These are phyloP conservation scores for Cryptophagus acutangulus DNA, from an alignment of 2,888 invertebrate genomes.

Conservation along the genomic window DNA sequence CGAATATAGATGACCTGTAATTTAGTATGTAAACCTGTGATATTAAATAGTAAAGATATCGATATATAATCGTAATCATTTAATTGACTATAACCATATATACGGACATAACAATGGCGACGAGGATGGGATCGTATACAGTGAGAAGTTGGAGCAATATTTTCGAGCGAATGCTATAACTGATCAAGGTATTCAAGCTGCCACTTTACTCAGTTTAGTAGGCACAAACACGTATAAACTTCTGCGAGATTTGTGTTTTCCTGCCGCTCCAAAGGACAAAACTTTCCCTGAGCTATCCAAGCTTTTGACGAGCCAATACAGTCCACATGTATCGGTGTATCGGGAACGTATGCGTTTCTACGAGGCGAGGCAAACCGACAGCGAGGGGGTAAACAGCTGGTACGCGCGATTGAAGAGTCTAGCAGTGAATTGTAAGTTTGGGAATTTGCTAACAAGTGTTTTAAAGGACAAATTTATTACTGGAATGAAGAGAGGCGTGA, in stretches of 20 bases:
- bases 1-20: too few relatives aligned
- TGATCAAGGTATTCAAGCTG: slow-evolving; percentile 6
- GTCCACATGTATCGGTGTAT: slow-evolving; percentile 10
- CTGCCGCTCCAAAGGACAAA: slow-evolving; percentile 7
- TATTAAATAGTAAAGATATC: too few relatives aligned
- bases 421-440: slow-evolving; percentile 16
- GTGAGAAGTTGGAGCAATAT: slow-evolving; percentile 12
- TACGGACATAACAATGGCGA: too few relatives aligned
- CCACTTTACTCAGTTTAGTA: slow-evolving; percentile 7
- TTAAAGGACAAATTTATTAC: slow-evolving; percentile 10
- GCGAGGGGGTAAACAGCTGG: slow-evolving; percentile 10
- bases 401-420: slow-evolving; percentile 9
- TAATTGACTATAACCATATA: too few relatives aligned
- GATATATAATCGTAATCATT: too few relatives aligned
- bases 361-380: slow-evolving; percentile 6
- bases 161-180: slow-evolving; percentile 10
- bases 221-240: slow-evolving; percentile 13
- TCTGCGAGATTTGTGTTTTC: slow-evolving; percentile 12
- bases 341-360: slow-evolving; percentile 13
- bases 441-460: slow-evolving; percentile 4
- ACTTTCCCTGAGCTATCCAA: slow-evolving; percentile 8
- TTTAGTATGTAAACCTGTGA: too few relatives aligned
- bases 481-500: slow-evolving; percentile 8
- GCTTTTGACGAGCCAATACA: slow-evolving; percentile 13
- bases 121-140: slow-evolving; percentile 7